Base-by-base conservation (phyloP, 2,797 vertebrate species). In the Antrozous pallidus region DNA sequence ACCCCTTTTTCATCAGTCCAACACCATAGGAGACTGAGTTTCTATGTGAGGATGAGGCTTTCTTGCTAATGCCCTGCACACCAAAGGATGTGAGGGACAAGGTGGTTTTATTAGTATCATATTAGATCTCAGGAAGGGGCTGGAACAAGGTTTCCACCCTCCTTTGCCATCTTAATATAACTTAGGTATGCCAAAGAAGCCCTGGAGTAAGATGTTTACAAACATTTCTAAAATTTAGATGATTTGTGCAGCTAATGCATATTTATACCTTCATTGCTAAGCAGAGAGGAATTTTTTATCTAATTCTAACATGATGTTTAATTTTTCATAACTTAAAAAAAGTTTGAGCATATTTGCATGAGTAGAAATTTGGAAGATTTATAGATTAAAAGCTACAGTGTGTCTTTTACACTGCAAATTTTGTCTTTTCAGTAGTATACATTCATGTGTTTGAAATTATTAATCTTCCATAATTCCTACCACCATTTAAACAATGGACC, bases 311-410 rank as follows among this genome's bases (percentile, higher is more conserved):
- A 91, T 87, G 42, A 33, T 95, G 67, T 56, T 91, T 96, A 94
- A 91, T 92, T 88, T 94, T 95, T 94, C 51, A 90, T 95, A 49
- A 73, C 36, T 94, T 77, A 90, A 73, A 93, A 93, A 77, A 91
- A 54, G 22, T 94, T 94, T 73, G 42, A 95, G 83, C 96, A 95
- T 92, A 74, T 93, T 95, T 95, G 88, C 85, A 88, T 95, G 90
- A 95, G 88, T 96, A 81, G 93, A 92, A 94, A 96, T 97, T 95
- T 94, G 94, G 95, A 95, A 96, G 95, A 95, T 83, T 96, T 93
- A 67, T 73, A 92, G 56, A 58, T 96, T 90, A 79, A 92, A 95
- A 95, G 79, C 96, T 96, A 95, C 94, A 95, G 88, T 90, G 51
- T 95, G 10, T 88, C 47, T 88, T 96, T 88, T 94, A 45, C 47